phyloP scores from a whole-genome alignment of 2,888 invertebrate species.

The Thecophora atra region DNA sequence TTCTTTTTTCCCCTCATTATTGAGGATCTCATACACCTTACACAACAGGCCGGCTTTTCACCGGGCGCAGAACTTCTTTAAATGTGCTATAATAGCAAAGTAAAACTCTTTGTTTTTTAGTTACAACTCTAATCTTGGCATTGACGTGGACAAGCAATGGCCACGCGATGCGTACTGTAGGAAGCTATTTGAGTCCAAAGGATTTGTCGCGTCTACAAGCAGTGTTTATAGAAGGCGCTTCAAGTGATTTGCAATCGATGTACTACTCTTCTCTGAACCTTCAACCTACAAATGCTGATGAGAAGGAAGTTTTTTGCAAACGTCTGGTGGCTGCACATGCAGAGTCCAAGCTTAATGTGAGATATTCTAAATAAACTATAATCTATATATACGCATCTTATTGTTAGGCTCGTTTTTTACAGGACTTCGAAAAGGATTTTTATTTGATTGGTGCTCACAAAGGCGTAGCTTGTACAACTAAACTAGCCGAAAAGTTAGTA shows the following conservation, averaged over 20 bases:
- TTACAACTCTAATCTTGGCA: slow-evolving; percentile 34
- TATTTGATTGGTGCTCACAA: slow-evolving; percentile 74
- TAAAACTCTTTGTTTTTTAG: neutral
- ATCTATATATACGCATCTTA: neutral
- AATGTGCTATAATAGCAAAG: neutral
- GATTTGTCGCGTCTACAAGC: slow-evolving; percentile 62
- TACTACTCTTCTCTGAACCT: slow-evolving; percentile 81
- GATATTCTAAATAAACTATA: slow-evolving; percentile 39
- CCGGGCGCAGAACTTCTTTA: neutral
- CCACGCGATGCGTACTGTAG: slow-evolving; percentile 57
- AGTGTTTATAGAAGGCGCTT: slow-evolving; percentile 66
- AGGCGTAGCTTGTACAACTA: slow-evolving; percentile 69
- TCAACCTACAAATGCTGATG: slow-evolving; percentile 72
- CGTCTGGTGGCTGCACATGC: slow-evolving; percentile 53
- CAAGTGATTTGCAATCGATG: slow-evolving; percentile 73
- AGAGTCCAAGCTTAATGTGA: slow-evolving; percentile 68
- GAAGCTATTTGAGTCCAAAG: slow-evolving; percentile 57
- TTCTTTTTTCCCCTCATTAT: slow-evolving; percentile 31
- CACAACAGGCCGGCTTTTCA: no score
- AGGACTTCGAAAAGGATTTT: slow-evolving; percentile 71
- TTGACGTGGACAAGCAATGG: slow-evolving; percentile 42
- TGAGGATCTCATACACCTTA: no score
- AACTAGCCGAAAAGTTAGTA: slow-evolving; percentile 68
- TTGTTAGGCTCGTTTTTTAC: slow-evolving; percentile 27
- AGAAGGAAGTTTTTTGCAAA: slow-evolving; percentile 69